phyloP scores from a whole-genome alignment of 2,888 invertebrate genomes.

The Leptura quadrifasciata region DNA sequence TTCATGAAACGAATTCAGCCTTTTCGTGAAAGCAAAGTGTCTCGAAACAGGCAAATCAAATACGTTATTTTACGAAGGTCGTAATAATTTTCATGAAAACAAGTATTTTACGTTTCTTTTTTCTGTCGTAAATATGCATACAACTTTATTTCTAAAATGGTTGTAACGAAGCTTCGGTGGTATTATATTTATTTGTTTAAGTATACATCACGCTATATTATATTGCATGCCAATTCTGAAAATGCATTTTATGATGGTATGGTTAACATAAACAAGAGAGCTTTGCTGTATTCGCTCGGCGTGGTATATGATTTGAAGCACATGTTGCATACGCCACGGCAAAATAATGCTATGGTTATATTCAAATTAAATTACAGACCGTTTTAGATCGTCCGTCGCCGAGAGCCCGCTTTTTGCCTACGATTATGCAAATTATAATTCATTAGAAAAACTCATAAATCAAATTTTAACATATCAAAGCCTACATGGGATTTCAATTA shows the following conservation, averaged over 20 bases:
- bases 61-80: constrained; percentile 36
- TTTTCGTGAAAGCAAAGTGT: constrained; percentile 50
- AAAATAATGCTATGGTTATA: constrained; percentile 65
- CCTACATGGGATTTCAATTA: constrained; percentile 49
- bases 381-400: constrained; percentile 55
- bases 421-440: constrained; percentile 55
- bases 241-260: constrained; percentile 65
- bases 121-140: constrained; percentile 50
- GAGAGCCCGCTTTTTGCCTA: constrained; percentile 53
- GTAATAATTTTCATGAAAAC: constrained; percentile 47
- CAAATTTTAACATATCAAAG: constrained; percentile 47
- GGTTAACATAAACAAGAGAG: constrained; percentile 67
- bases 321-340: constrained; percentile 63
- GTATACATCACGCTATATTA: constrained; percentile 56
- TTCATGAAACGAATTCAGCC: constrained; percentile 47
- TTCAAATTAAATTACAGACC: constrained; percentile 67
- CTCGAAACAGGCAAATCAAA: constrained; percentile 45
- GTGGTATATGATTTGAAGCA: constrained; percentile 69
- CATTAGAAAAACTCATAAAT: constrained; percentile 53
- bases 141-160: constrained; percentile 56
- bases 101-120: constrained; percentile 49
- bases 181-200: constrained; percentile 52
- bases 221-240: constrained; percentile 62
- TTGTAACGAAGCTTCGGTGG: constrained; percentile 45
- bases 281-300: constrained; percentile 64